A percentile compares a stretch with the other conserved stretches of the same genome.
These are phyloP conservation scores for Agriopis leucophaearia DNA, from an alignment of 2,888 invertebrate species.

Conservation along the genomic window DNA sequence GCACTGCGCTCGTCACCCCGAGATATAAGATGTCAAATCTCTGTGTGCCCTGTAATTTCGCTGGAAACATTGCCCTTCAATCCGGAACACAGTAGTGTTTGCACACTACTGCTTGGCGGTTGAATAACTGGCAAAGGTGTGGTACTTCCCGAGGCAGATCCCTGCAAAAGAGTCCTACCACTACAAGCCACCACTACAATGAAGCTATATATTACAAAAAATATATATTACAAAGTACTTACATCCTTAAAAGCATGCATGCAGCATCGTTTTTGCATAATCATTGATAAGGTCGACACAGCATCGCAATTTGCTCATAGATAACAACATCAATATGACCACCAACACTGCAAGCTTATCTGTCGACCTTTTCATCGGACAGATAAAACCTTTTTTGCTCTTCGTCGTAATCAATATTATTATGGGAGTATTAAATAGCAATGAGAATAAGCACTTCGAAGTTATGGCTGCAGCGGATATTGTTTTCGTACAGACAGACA, in stretches of 20 bases:
- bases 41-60: too few relatives aligned
- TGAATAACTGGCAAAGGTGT: too few relatives aligned
- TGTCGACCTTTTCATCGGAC: conserved; percentile 25
- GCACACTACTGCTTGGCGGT: too few relatives aligned
- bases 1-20: too few relatives aligned
- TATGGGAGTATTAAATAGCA: conserved; percentile 25
- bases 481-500: conserved; percentile 4
- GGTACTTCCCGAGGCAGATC: too few relatives aligned
- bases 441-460: conserved; percentile 12
- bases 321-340: conserved; percentile 22
- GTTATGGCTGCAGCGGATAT: conserved; percentile 16
- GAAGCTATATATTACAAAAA: background rate
- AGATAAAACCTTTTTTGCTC: conserved; percentile 25
- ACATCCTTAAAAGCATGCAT: conserved; percentile 13
- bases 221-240: conserved; percentile 10
- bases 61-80: too few relatives aligned
- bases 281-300: conserved; percentile 15
- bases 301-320: conserved; percentile 16
- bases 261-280: conserved; percentile 14
- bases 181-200: too few relatives aligned
- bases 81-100: too few relatives aligned
- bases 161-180: too few relatives aligned
- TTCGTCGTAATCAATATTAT: conserved; percentile 20
- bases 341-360: conserved; percentile 26
- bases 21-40: too few relatives aligned